Percentiles rank a stretch among this genome's conserved stretches.
phyloP scores from a whole-genome alignment of 1,140 invertebrate species.

The Thalassaphorura encarpata region DNA sequence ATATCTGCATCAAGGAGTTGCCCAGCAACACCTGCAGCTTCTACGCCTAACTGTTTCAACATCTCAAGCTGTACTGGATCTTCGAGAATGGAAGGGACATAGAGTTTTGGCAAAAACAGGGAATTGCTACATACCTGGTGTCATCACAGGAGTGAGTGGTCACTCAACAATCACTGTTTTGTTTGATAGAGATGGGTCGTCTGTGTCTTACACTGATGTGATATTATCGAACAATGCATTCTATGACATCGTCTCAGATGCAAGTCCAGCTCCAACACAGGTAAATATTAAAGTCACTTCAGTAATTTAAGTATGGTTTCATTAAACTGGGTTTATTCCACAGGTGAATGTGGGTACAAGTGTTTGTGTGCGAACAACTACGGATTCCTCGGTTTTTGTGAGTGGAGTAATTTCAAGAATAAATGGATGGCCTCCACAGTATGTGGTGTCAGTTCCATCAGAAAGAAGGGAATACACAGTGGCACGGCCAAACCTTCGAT shows the following conservation, averaged over 20 bases:
- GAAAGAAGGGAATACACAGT: conserved; percentile 48
- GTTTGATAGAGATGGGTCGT: conserved; percentile 55
- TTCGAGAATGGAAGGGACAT: conserved; percentile 43
- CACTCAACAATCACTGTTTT: conserved; percentile 50
- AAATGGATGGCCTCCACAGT: conserved; percentile 57
- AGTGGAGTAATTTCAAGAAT: conserved; percentile 71
- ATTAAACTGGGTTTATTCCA: not conserved
- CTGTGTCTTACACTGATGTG: conserved; percentile 21
- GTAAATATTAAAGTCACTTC: conserved; percentile 38
- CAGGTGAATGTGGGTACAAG: too few relatives aligned
- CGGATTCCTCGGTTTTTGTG: conserved; percentile 58
- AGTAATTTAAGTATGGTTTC: not conserved
- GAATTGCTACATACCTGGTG: conserved; percentile 70
- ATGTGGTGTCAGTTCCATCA: conserved; percentile 67
- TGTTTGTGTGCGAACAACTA: conserved; percentile 45
- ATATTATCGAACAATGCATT: conserved; percentile 18
- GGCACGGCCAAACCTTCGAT: conserved; percentile 74
- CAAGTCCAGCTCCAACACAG: conserved; percentile 71
- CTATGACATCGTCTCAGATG: conserved; percentile 83
- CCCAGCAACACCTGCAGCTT: too few relatives aligned
- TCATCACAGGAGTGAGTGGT: conserved; percentile 49
- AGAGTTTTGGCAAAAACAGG: conserved; percentile 36
- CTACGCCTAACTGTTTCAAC: too few relatives aligned
- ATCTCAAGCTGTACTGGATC: conserved; percentile 16
- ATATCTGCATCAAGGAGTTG: not conserved